A percentile compares a stretch with the other conserved stretches of the same genome.
Evolutionary conservation across 2,888 invertebrate species (phyloP).

Genomic region (Blastobasis lacticolella): DNA sequence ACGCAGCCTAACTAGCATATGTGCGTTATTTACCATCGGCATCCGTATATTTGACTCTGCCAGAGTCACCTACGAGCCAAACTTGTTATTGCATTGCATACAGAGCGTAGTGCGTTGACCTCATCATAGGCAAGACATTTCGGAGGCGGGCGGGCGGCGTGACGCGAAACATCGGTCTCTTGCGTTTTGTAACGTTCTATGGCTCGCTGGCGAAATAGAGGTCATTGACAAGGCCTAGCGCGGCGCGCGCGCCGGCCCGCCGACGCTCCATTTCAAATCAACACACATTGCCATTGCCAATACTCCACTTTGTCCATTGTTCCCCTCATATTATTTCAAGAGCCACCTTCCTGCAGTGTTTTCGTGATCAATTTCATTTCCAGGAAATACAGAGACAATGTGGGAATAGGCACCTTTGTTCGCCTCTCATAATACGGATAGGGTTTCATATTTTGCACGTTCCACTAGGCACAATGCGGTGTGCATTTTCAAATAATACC

Average conservation of each 20-base stretch:
- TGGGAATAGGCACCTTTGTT: background rate
- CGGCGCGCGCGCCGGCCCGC: constrained; percentile 40
- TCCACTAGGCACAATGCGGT: constrained; percentile 14
- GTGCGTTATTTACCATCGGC: too few species aligned
- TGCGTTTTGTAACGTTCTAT: constrained; percentile 41
- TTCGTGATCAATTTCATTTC: background rate
- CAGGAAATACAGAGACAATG: constrained; percentile 4
- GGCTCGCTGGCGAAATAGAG: constrained; percentile 59
- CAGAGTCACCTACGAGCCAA: too few species aligned
- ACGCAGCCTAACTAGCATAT: too few species aligned
- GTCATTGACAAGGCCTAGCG: constrained; percentile 69
- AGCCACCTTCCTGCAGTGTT: too few species aligned
- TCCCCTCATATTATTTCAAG: background rate
- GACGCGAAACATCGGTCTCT: constrained; percentile 55
- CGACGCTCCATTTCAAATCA: constrained; percentile 24
- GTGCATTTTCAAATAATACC: too few species aligned
- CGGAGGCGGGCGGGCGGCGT: constrained; percentile 24
- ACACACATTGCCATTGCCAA: constrained; percentile 25
- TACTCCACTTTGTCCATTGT: constrained; percentile 19
- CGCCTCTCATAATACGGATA: constrained; percentile 23
- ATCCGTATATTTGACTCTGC: too few species aligned
- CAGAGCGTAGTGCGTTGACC: too few species aligned
- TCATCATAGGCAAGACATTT: background rate
- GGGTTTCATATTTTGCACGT: constrained; percentile 26
- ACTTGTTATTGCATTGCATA: too few species aligned